Evolutionary conservation across 1,140 invertebrate genomes (phyloP).

Genomic region (Lethrus apterus): DNA sequence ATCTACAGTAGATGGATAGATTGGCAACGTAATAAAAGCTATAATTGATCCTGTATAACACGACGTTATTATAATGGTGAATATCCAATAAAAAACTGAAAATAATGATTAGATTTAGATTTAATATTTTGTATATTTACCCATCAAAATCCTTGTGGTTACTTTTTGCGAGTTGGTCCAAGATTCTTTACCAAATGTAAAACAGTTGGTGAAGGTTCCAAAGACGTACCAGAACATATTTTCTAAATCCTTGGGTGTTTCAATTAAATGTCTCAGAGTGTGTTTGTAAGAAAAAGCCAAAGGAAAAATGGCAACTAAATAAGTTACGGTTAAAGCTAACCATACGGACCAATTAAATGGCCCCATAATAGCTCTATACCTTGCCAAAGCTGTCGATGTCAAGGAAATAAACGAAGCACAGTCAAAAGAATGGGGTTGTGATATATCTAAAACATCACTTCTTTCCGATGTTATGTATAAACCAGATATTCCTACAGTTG

Average conservation of each 20-base stretch:
- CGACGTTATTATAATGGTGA: constrained; percentile 71
- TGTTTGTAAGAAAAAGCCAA: constrained; percentile 62
- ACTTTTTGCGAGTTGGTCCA: constrained; percentile 60
- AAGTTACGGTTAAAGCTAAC: constrained; percentile 59
- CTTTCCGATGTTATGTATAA: constrained; percentile 55
- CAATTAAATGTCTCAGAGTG: constrained; percentile 52
- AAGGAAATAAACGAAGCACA: constrained; percentile 67
- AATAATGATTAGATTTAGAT: constrained; percentile 7
- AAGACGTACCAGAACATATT: constrained; percentile 77
- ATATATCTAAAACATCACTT: constrained; percentile 47
- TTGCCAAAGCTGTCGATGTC: constrained; percentile 63
- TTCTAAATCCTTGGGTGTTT: constrained; percentile 59
- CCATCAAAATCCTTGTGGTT: constrained; percentile 60
- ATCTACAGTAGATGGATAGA: constrained; percentile 61
- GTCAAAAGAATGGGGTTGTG: constrained; percentile 56
- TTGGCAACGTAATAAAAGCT: constrained; percentile 67
- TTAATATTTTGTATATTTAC: constrained; percentile 38
- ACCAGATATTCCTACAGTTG: constrained; percentile 59
- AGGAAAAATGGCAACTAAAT: constrained; percentile 63
- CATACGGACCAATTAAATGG: constrained; percentile 72
- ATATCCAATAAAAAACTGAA: constrained; percentile 67
- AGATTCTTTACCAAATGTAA: constrained; percentile 61
- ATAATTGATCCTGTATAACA: constrained; percentile 74
- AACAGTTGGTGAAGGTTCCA: constrained; percentile 72
- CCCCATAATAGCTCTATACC: constrained; percentile 73